phyloP scores from a whole-genome alignment of 2,113 vertebrate genomes.

The Zosterops borbonicus region DNA sequence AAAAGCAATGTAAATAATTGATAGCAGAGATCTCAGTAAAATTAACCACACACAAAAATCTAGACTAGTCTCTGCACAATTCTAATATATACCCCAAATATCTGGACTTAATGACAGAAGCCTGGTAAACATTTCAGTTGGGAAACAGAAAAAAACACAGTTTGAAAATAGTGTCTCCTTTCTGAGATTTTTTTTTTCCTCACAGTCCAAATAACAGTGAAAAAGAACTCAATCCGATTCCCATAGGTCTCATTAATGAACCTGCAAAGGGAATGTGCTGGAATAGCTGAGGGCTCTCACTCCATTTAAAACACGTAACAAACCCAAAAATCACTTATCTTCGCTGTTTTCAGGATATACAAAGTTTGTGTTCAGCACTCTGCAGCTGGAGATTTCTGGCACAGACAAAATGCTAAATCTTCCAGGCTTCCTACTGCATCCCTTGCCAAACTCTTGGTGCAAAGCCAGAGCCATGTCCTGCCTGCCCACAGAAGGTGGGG shows the following conservation, averaged over 20 bases:
- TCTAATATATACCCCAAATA: conserved; percentile 9
- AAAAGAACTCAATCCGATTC: conserved; percentile 60
- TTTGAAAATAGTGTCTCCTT: conserved; percentile 39
- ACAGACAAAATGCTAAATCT: background rate
- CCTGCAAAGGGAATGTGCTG: conserved; percentile 56
- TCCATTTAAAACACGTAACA: conserved; percentile 32
- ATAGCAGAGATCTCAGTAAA: background rate
- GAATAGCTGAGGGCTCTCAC: conserved; percentile 70
- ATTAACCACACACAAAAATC: background rate
- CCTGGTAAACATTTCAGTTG: conserved; percentile 15
- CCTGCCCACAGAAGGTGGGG: background rate
- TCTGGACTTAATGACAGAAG: background rate
- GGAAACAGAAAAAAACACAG: background rate
- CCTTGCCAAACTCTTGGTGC: background rate
- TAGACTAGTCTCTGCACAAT: background rate
- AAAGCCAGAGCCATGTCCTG: background rate
- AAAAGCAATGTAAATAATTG: background rate
- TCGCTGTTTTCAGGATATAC: background rate
- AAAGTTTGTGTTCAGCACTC: background rate
- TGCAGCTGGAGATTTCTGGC: conserved; percentile 11
- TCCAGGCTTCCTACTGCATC: background rate
- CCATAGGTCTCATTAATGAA: conserved; percentile 74
- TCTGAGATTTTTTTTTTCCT: conserved; percentile 1
- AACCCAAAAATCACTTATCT: conserved; percentile 22
- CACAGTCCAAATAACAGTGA: conserved; percentile 59